A percentile compares a stretch with the other conserved stretches of the same genome.
These are phyloP conservation scores for Rhadinocentrus ornatus DNA, from an alignment of 2,797 vertebrate species.

Conservation along the genomic window DNA sequence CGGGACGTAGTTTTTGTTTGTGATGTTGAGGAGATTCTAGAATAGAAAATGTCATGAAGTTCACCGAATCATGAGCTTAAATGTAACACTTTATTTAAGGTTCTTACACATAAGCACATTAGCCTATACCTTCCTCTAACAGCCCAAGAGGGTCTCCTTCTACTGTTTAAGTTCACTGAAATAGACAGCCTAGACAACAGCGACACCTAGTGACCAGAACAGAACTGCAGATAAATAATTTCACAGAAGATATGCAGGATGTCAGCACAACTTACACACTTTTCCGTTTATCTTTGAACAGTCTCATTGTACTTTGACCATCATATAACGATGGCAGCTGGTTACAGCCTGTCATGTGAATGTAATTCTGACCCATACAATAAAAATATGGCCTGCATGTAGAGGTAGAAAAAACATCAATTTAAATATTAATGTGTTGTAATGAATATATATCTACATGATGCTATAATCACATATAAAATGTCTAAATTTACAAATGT, in stretches of 20 bases:
- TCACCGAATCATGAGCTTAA: too few relatives aligned
- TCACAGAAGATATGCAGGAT: slow-evolving; percentile 2
- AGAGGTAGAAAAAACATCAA: background rate
- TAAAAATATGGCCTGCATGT: background rate
- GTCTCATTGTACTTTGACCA: slow-evolving; percentile 28
- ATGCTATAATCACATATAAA: background rate
- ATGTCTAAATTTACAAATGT: background rate
- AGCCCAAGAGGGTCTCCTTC: too few relatives aligned
- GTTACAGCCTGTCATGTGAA: slow-evolving; percentile 35
- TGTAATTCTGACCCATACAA: background rate
- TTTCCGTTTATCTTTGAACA: slow-evolving; percentile 6
- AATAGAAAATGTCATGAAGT: too few relatives aligned
- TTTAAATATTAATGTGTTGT: background rate
- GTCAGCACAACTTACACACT: slow-evolving; percentile 5
- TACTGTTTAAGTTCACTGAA: too few relatives aligned
- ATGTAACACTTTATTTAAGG: too few relatives aligned
- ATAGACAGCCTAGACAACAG: too few relatives aligned
- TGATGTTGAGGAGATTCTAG: slow-evolving; percentile 88
- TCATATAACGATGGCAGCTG: background rate
- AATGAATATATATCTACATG: background rate
- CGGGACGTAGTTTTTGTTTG: slow-evolving; percentile 87
- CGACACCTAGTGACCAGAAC: too few relatives aligned
- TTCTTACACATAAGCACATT: too few relatives aligned
- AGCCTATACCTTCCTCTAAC: too few relatives aligned
- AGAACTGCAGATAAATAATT: too few relatives aligned